Conservation (phyloP, 2,113 vertebrate genomes). For the Menura novaehollandiae region DNA sequence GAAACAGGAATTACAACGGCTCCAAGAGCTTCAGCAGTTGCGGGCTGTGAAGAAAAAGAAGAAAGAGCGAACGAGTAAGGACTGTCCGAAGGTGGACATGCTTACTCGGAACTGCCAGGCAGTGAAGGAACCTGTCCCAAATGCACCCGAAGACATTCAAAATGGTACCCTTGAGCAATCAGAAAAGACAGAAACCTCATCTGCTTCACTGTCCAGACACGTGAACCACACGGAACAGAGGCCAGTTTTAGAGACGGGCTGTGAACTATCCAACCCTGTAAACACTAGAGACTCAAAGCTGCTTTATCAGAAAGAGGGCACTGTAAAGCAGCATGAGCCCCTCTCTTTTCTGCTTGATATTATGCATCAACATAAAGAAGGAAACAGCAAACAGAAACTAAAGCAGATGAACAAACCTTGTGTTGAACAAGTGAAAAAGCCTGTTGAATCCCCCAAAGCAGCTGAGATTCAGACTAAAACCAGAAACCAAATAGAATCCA, state of each 20-base stretch:
- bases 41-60: conserved; percentile 91
- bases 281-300: conserved; percentile 66
- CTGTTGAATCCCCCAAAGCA: conserved; percentile 51
- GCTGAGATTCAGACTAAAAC: conserved; percentile 68
- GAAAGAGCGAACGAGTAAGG: conserved; percentile 83
- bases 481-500: conserved; percentile 70
- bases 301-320: conserved; percentile 69
- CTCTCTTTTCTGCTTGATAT: conserved; percentile 75
- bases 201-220: conserved; percentile 62
- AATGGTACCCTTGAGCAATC: conserved; percentile 83
- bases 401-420: conserved; percentile 68
- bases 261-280: conserved; percentile 10
- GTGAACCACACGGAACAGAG: conserved; percentile 59
- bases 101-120: conserved; percentile 74
- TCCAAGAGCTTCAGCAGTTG: conserved; percentile 89
- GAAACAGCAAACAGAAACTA: conserved; percentile 73
- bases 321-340: conserved; percentile 74
- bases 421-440: conserved; percentile 70
- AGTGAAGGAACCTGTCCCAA: conserved; percentile 76
- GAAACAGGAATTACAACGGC: conserved; percentile 83
- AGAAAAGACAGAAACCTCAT: conserved; percentile 75
- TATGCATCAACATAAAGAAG: conserved; percentile 75
- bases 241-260: neutral
- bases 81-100: conserved; percentile 72
- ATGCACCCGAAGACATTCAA: conserved; percentile 76